Evolutionary conservation across 1,140 invertebrate species (phyloP).

Genomic region (Neomicropteryx cornuta): DNA sequence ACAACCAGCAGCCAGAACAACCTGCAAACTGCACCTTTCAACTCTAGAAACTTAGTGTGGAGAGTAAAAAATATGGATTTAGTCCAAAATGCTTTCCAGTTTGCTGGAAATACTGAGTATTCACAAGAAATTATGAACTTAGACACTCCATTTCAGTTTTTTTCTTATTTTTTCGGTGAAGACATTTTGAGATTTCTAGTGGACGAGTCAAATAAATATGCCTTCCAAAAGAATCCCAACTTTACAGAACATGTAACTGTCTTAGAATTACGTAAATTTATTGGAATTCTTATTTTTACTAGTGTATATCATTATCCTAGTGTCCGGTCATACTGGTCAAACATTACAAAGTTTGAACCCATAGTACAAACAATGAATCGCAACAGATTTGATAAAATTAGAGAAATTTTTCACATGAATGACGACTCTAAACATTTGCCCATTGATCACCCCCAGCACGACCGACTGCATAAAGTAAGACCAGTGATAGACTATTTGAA

Average conservation of each 20-base stretch:
- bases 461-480: constrained; percentile 26
- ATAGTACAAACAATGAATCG: constrained; percentile 1
- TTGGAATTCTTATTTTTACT: constrained; percentile 23
- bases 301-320: constrained; percentile 22
- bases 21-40: background rate
- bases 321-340: constrained; percentile 20
- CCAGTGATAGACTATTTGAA: constrained; percentile 21
- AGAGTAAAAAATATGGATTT: constrained; percentile 3
- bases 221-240: constrained; percentile 2
- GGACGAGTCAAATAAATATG: constrained; percentile 1
- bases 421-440: constrained; percentile 20
- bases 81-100: constrained; percentile 2
- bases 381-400: constrained; percentile 9
- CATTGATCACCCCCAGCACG: constrained; percentile 18
- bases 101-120: constrained; percentile 1
- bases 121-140: constrained; percentile 2
- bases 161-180: constrained; percentile 2
- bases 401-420: constrained; percentile 19
- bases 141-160: constrained; percentile 2
- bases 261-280: constrained; percentile 21
- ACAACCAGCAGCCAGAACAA: background rate
- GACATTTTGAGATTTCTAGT: constrained; percentile 2
- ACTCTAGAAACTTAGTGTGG: background rate
- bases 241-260: constrained; percentile 1
- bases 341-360: constrained; percentile 3